Evolutionary conservation across 2,888 invertebrate species (phyloP).

Genomic region (Anthoptus insignis): DNA sequence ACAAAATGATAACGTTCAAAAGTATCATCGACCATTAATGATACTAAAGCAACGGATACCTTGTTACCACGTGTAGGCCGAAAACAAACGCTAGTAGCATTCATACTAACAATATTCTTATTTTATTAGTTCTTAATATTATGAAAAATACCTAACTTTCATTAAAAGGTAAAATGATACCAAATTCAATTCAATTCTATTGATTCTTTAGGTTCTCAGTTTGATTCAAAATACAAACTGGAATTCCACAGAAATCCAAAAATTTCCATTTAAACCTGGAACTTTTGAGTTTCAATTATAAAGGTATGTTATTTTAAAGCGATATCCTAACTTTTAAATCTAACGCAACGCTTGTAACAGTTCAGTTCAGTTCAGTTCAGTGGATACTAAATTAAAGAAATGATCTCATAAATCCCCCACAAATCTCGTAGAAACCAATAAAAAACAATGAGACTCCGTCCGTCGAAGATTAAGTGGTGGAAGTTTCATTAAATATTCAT

Average conservation of each 20-base stretch:
- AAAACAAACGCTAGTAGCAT: too few relatives aligned
- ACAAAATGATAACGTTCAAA: too few relatives aligned
- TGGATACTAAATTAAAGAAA: constrained; percentile 1
- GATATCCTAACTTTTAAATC: neutral
- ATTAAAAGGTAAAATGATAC: too few relatives aligned
- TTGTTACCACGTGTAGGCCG: neutral
- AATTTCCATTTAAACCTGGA: too few relatives aligned
- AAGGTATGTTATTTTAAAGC: neutral
- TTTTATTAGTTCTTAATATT: too few relatives aligned
- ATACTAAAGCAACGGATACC: neutral
- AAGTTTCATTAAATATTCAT: constrained; percentile 17
- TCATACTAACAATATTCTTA: too few relatives aligned
- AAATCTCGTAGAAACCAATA: constrained; percentile 3
- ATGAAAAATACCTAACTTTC: too few relatives aligned
- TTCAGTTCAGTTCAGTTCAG: too few relatives aligned
- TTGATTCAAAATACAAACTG: neutral
- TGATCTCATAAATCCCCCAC: neutral
- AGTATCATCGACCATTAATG: too few relatives aligned
- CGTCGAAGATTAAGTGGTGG: constrained; percentile 4
- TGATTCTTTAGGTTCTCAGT: too few relatives aligned
- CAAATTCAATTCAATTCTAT: too few relatives aligned
- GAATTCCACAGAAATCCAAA: neutral
- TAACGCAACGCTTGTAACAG: neutral
- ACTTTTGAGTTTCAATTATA: too few relatives aligned
- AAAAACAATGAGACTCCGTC: constrained; percentile 8